These are phyloP conservation scores for Palaemon carinicauda DNA, from an alignment of 1,140 invertebrate species.

Conservation along the genomic window DNA sequence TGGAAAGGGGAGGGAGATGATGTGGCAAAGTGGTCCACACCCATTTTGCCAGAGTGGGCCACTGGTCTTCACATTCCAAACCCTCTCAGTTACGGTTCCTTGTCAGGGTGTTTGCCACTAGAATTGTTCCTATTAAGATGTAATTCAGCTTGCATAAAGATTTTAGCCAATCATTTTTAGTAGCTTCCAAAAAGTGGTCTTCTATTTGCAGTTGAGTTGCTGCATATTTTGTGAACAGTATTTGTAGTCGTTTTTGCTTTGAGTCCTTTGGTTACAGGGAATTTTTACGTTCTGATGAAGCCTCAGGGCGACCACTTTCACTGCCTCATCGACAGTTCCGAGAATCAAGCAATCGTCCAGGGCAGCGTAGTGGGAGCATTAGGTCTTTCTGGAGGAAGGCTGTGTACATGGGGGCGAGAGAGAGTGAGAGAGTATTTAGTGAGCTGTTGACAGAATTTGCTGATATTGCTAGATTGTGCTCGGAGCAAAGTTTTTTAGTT, in stretches of 20 bases:
- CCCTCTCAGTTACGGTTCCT: conserved; percentile 45
- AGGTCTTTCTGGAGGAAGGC: conserved; percentile 40
- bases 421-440: background rate
- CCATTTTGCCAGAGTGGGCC: conserved; percentile 44
- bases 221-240: conserved; percentile 38
- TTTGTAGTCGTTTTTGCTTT: conserved; percentile 42
- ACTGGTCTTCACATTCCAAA: conserved; percentile 52
- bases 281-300: conserved; percentile 44
- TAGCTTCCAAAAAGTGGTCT: conserved; percentile 48
- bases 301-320: conserved; percentile 55
- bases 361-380: conserved; percentile 35
- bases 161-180: conserved; percentile 45
- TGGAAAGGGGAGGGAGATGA: conserved; percentile 50
- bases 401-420: conserved; percentile 1
- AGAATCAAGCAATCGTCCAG: conserved; percentile 57
- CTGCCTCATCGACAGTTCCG: conserved; percentile 57
- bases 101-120: conserved; percentile 52
- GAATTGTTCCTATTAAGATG: conserved; percentile 57
- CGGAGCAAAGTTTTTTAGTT: conserved; percentile 36
- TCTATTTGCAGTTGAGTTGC: conserved; percentile 37
- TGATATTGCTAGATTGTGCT: conserved; percentile 33
- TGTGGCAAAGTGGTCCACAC: conserved; percentile 37
- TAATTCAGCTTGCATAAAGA: conserved; percentile 55
- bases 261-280: conserved; percentile 50
- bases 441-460: conserved; percentile 21